These are phyloP conservation scores for Myodes glareolus DNA, from an alignment of 2,113 vertebrate genomes.

Conservation along the genomic window DNA sequence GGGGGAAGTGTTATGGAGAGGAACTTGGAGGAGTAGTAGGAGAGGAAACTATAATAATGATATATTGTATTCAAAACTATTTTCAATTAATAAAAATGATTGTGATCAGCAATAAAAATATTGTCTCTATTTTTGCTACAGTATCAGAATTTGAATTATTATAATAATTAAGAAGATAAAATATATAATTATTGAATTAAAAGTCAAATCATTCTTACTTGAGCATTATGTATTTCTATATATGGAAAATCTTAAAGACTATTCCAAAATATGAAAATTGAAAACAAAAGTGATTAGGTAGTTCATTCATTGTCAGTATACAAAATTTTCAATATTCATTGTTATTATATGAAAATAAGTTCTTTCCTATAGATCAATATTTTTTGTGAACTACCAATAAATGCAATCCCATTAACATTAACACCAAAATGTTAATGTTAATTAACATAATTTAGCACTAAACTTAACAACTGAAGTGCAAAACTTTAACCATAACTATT, in stretches of 20 bases:
- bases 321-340: neutral
- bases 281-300: neutral
- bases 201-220: neutral
- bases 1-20: rapidly evolving
- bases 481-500: neutral
- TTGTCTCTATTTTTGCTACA: neutral
- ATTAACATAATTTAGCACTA: neutral
- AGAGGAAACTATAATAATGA: neutral
- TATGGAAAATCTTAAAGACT: neutral
- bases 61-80: neutral
- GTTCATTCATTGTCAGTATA: too few relatives aligned
- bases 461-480: neutral
- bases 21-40: neutral
- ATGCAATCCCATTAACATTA: neutral
- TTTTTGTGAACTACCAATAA: neutral
- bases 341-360: neutral
- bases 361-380: neutral
- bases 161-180: neutral
- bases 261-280: neutral
- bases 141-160: neutral
- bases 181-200: neutral
- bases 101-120: neutral
- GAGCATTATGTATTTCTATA: neutral
- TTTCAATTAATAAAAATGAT: neutral
- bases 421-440: too few relatives aligned